Evolutionary conservation across 2,113 vertebrate species (phyloP).

Genomic region (Callochromis pleurospilus): DNA sequence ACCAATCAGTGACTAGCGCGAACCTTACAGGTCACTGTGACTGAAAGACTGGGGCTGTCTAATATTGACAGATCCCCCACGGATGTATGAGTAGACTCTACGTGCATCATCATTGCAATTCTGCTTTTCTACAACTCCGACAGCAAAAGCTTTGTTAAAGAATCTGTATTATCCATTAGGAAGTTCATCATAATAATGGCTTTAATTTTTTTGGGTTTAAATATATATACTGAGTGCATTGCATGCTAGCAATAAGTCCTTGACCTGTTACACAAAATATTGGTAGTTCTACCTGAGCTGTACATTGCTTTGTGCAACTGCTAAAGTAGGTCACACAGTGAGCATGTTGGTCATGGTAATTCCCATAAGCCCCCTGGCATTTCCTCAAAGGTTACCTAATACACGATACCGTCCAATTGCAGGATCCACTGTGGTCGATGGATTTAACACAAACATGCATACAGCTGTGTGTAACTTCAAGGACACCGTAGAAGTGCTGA

Average conservation of each 20-base stretch:
- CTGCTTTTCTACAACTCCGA: background rate
- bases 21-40: conserved; percentile 6
- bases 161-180: background rate
- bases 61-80: conserved; percentile 32
- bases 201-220: background rate
- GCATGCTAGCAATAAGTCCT: background rate
- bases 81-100: background rate
- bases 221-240: background rate
- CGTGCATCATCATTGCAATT: background rate
- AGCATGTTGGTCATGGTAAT: conserved; percentile 21
- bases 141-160: background rate
- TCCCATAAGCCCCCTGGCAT: conserved; percentile 51
- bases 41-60: background rate
- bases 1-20: background rate
- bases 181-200: background rate
- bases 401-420: background rate
- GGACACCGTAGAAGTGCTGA: background rate
- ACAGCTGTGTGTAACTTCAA: conserved; percentile 37
- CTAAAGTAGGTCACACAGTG: background rate
- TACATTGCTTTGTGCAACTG: background rate
- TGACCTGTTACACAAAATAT: background rate
- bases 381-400: conserved; percentile 58
- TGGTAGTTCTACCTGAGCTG: background rate
- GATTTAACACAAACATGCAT: conserved; percentile 47
- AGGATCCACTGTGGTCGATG: conserved; percentile 32